Base-by-base conservation (phyloP, 2,113 vertebrate species). In the Strigops habroptila region DNA sequence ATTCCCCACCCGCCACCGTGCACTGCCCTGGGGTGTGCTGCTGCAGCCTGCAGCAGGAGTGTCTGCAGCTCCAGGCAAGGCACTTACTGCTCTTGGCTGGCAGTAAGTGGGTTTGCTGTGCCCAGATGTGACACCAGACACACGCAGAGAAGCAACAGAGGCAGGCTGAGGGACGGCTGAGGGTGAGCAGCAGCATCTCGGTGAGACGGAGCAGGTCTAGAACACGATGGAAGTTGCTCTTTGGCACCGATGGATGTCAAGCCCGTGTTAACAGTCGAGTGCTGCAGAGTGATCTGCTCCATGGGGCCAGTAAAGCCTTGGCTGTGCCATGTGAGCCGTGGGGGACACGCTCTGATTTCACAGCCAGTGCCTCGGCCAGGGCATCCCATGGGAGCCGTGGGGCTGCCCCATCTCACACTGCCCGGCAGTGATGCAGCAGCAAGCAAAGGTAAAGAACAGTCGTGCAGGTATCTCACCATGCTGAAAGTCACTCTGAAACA, bases 1-100 rank as follows among this genome's bases (percentile, higher is more conserved):
- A 27, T 25, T 49, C 18, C 41, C 2, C 7, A n/a, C 7, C 43
- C 28, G 0, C 14, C 5, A 14, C 65, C 1, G 0, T 1, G 18
- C 3, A 25, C 64, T 14, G 12, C 3, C 37, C 37, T 19, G 1
- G 3, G 23, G 23, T 10, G 28, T 31, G 65, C 30, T 48, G 57
- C 43, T 41, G 57, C 44, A 35, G 81, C 17, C 55, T n/a, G n/a
- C n/a, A n/a, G 5, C 23, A 23, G 35, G 30, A 41, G 39, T 0
- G 6, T n/a, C 30, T 6, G 43, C 21, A 10, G 62, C 67, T 31
- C 75, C 17, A 0, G 30, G 37, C 28, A 18, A 24, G 48, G 68
- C 2, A 1, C 27, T 44, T 9, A 35, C 37, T 49, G 31, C 41
- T 5, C 6, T 3, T 9, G 57, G 43, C 77, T 30, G 27, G 27